Evolutionary conservation across 2,888 invertebrate species (phyloP), one percentile per base, ranked within the genome.

Genomic region (Pogonocherus hispidulus): DNA sequence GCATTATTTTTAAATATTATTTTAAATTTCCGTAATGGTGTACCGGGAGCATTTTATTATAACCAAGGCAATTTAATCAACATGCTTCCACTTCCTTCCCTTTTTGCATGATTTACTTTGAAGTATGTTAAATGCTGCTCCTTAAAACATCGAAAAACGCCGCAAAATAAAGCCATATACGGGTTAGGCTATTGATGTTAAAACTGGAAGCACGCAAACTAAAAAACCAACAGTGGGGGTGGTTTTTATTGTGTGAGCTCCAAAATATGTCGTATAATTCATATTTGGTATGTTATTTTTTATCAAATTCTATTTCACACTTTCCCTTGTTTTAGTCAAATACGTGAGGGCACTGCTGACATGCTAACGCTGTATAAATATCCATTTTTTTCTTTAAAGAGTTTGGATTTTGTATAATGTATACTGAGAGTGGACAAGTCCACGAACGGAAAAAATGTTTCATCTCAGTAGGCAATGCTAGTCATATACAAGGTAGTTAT

Each of bases 221-320:
- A 23, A 51, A 51, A 51, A 51, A 23, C 16, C 5, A 23, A 23
- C 23, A 8, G 47, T n/a, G n/a, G 5, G 2, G n/a, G 14, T 23
- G n/a, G n/a, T 49, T 23, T 51, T 51, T 51, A 51, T 51, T 51
- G 49, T 23, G 14, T 23, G 49, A 51, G n/a, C 49, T 23, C 22
- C 23, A 51, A 51, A 49, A 22, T 6, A 19, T 32, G 9, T 32
- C 32, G 8, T 32, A 32, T 14, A 51, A 23, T 23, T 23, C 14
- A 20, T n/a, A 2, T 22, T 49, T n/a, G 32, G 20, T 49, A 51
- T 23, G 49, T 51, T 14, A 23, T 22, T 51, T 22, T n/a, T 51
- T 51, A 23, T 49, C 20, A 49, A 22, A 9, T n/a, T 22, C n/a
- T 14, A 23, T 23, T 51, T 22, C 22, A 22, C 27, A 27, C 5